Evolutionary conservation across 2,797 vertebrate species (phyloP).

Genomic region (Orestias chungarensis): DNA sequence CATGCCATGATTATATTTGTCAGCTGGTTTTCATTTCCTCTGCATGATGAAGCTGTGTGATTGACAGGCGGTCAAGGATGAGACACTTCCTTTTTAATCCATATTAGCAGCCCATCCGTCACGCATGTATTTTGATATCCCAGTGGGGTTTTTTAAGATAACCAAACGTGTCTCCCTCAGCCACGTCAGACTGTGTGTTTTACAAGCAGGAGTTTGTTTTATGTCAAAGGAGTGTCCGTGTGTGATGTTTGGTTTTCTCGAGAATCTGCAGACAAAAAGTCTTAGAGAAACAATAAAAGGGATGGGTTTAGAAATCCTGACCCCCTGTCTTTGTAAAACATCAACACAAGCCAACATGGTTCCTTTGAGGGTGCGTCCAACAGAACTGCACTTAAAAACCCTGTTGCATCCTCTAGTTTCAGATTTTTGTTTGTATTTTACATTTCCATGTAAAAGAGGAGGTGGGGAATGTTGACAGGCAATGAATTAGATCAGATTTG

Average conservation of each 20-base stretch:
- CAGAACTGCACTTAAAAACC: neutral
- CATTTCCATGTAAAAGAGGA: constrained; percentile 8
- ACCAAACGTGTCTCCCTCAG: neutral
- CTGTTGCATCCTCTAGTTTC: neutral
- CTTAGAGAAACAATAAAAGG: neutral
- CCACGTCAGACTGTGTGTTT: neutral
- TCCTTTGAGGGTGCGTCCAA: neutral
- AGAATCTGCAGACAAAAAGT: neutral
- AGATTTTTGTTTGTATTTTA: neutral
- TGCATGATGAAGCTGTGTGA: constrained; percentile 24
- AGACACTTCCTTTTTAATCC: constrained; percentile 55
- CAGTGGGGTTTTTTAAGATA: constrained; percentile 7
- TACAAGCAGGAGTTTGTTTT: neutral
- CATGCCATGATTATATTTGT: constrained; percentile 14
- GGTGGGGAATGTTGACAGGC: neutral
- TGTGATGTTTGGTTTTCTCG: neutral
- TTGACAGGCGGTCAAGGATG: constrained; percentile 44
- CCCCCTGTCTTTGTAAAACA: neutral
- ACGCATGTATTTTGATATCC: constrained; percentile 14
- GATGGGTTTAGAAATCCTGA: neutral
- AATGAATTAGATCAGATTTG: constrained; percentile 20
- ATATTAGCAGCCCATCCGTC: constrained; percentile 41
- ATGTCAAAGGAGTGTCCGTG: neutral
- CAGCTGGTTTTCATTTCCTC: constrained; percentile 54
- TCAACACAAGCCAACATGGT: neutral